phyloP scores from a whole-genome alignment of 2,888 invertebrate species.

The Portevinia maculata region DNA sequence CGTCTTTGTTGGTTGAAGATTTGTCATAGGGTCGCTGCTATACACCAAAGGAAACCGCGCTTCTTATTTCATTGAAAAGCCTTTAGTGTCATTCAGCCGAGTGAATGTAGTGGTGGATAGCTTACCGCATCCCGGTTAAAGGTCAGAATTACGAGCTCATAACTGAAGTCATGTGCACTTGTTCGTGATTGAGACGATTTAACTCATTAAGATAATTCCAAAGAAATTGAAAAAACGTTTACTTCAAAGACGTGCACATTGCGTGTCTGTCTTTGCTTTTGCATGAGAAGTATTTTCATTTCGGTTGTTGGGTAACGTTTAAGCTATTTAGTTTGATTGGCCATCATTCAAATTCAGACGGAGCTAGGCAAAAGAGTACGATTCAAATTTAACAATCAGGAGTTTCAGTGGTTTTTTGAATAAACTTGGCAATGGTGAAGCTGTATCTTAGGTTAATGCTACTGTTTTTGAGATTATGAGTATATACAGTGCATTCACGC shows the following conservation, averaged over 20 bases:
- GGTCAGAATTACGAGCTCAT: slow-evolving; percentile 58
- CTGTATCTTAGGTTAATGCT: too few relatives aligned
- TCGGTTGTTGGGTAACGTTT: not conserved
- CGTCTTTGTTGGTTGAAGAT: slow-evolving; percentile 29
- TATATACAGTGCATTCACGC: too few relatives aligned
- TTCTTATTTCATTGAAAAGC: slow-evolving; percentile 5
- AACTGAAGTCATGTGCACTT: slow-evolving; percentile 64
- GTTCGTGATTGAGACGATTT: slow-evolving; percentile 63
- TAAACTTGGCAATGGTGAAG: too few relatives aligned
- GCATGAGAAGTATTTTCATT: not conserved
- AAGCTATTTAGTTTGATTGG: too few relatives aligned
- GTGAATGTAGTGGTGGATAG: not conserved
- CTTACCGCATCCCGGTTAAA: slow-evolving; percentile 49
- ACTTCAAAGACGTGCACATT: not conserved
- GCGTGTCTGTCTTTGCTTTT: slow-evolving; percentile 1
- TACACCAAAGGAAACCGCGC: not conserved
- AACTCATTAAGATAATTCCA: slow-evolving; percentile 66
- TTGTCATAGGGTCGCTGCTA: slow-evolving; percentile 9
- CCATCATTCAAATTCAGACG: too few relatives aligned
- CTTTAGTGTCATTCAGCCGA: slow-evolving; percentile 11
- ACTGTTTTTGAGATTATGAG: too few relatives aligned
- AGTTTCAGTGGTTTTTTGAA: too few relatives aligned
- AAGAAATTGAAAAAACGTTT: slow-evolving; percentile 38
- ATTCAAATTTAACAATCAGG: too few relatives aligned
- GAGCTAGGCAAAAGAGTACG: too few relatives aligned